Percentiles rank a stretch among this genome's conserved stretches.
These are phyloP conservation scores for Polymixis lichenea DNA, from an alignment of 2,888 invertebrate species.

Conservation along the genomic window DNA sequence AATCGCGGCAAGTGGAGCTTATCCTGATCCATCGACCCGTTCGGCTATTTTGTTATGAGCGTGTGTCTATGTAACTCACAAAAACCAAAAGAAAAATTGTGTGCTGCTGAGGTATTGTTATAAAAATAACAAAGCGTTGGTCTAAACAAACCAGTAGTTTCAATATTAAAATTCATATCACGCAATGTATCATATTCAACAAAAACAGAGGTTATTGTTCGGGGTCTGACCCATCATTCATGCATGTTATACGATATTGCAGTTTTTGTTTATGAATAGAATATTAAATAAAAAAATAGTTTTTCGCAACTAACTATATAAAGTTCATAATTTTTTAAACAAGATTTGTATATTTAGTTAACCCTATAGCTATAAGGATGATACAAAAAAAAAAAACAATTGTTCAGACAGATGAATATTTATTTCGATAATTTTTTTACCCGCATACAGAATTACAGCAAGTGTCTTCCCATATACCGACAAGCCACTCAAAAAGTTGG, in stretches of 20 bases:
- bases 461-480: not conserved
- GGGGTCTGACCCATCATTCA: constrained; percentile 30
- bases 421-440: not conserved
- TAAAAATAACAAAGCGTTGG: constrained; percentile 13
- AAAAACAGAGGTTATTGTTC: constrained; percentile 24
- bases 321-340: not conserved
- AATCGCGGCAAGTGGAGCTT: too few species aligned
- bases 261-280: constrained; percentile 52
- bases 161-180: constrained; percentile 43
- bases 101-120: too few species aligned
- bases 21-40: too few species aligned
- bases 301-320: not conserved
- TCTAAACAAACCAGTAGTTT: constrained; percentile 15
- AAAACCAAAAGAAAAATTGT: not conserved
- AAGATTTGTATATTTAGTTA: not conserved
- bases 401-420: not conserved
- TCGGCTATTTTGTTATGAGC: not conserved
- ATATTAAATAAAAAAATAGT: not conserved
- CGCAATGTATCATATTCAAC: constrained; percentile 37
- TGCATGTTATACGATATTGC: constrained; percentile 52
- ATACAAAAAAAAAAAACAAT: not conserved
- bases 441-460: not conserved
- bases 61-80: not conserved
- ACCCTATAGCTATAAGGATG: not conserved
- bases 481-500: not conserved